Conservation (phyloP, 2,888 invertebrate species). For the Apamea sordens region DNA sequence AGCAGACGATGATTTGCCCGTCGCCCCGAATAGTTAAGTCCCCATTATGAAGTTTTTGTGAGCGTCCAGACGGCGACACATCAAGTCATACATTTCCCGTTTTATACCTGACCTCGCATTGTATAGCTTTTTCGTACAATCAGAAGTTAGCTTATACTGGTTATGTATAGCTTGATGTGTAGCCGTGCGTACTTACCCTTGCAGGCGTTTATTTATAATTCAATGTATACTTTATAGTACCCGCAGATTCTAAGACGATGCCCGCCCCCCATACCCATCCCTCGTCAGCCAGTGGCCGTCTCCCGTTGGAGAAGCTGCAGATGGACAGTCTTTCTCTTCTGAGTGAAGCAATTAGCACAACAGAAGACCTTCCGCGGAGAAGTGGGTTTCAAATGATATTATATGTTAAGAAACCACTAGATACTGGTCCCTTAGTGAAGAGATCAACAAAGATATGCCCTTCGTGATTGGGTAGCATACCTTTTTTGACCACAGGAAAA, state of each 20-base stretch:
- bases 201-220: background rate
- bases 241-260: conserved; percentile 21
- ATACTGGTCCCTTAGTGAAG: background rate
- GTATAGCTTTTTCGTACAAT: background rate
- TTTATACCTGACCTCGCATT: background rate
- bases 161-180: background rate
- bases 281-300: background rate
- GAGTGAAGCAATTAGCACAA: conserved; percentile 19
- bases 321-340: conserved; percentile 28
- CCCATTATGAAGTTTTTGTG: background rate
- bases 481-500: background rate
- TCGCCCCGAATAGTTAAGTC: background rate
- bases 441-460: background rate
- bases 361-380: conserved; percentile 20
- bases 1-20: background rate
- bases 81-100: background rate
- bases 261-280: conserved; percentile 35
- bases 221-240: background rate
- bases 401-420: background rate
- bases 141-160: background rate
- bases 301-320: conserved; percentile 33
- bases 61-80: background rate
- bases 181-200: background rate
- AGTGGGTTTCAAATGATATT: conserved; percentile 17
- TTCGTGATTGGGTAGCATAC: background rate